These are phyloP conservation scores for Chelonus insularis DNA, from an alignment of 1,140 invertebrate genomes.

Conservation along the genomic window DNA sequence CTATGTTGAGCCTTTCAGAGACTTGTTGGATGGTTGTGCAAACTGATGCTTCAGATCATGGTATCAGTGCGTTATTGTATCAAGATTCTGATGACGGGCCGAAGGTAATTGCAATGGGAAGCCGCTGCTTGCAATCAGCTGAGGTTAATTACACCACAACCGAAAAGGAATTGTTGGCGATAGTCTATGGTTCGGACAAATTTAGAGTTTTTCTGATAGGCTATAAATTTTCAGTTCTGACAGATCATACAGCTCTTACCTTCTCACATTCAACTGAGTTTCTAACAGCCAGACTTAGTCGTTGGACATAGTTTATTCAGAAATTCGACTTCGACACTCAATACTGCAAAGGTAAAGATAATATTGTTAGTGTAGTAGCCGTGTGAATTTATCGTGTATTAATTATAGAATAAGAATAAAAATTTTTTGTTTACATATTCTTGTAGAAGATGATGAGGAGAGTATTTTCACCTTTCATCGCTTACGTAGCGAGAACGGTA, in stretches of 20 bases:
- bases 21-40: too few relatives aligned
- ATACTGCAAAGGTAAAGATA: constrained; percentile 2
- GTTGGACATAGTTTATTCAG: not conserved
- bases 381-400: too few relatives aligned
- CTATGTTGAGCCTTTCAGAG: too few relatives aligned
- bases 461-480: too few relatives aligned
- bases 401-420: too few relatives aligned
- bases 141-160: not conserved
- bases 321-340: not conserved
- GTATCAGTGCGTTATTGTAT: too few relatives aligned
- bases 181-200: not conserved
- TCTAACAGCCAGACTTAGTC: not conserved
- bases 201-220: constrained; percentile 2
- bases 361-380: too few relatives aligned
- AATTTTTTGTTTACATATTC: too few relatives aligned
- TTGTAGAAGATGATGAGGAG: too few relatives aligned
- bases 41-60: too few relatives aligned
- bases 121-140: not conserved
- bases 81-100: not conserved
- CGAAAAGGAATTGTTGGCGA: too few relatives aligned
- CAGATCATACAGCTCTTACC: not conserved
- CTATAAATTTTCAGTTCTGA: not conserved
- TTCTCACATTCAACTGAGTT: not conserved
- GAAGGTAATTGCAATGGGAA: not conserved
- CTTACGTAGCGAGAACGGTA: too few relatives aligned